Base-by-base conservation (phyloP, 2,797 vertebrate genomes). In the Tarsius wallacei region DNA sequence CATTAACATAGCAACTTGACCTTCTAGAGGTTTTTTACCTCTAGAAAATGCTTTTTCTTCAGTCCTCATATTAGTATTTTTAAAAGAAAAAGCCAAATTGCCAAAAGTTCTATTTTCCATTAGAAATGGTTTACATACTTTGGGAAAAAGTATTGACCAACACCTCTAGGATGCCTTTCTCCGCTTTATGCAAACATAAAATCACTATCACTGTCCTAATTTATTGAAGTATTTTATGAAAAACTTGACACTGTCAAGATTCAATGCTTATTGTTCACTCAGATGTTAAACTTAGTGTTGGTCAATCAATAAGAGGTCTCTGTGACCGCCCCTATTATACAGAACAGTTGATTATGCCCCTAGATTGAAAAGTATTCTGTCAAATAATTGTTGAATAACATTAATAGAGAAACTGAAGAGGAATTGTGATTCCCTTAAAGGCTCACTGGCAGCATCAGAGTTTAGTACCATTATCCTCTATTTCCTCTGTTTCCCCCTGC, bases 361-460 rank as follows among this genome's bases (percentile, higher is more conserved):
- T 81, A 82, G 68, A 91, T 53, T 66, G 68, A 74, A 84, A 95
- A 91, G 22, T 91, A 42, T 74, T 97, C 63, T 94, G 24, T 84
- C 36, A 94, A 33, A 31, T 95, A 90, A 87, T 85, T 90, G 57
- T 51, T 73, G 82, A 57, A 53, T 76, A 86, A 76, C 53, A 14
- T 84, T 71, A 74, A 68, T 33, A 83, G 76, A 71, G 68, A 93
- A 91, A 94, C 70, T 97, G 89, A 94, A 97, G 88, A 95, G 55
- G 47, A 82, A 96, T 84, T 97, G 81, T 90, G 59, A 51, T 86
- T 94, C n/a, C 31, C 10, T 77, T 74, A 71, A 61, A 85, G 55
- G 71, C 61, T 87, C n/a, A 78, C 4, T 64, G 33, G 57, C 57
- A 80, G 57, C 68, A 36, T 51, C 82, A 82, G 66, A 77, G 24